phyloP scores from a whole-genome alignment of 92 coral and sea anemone genomes.

The Bergia puertoricense region DNA sequence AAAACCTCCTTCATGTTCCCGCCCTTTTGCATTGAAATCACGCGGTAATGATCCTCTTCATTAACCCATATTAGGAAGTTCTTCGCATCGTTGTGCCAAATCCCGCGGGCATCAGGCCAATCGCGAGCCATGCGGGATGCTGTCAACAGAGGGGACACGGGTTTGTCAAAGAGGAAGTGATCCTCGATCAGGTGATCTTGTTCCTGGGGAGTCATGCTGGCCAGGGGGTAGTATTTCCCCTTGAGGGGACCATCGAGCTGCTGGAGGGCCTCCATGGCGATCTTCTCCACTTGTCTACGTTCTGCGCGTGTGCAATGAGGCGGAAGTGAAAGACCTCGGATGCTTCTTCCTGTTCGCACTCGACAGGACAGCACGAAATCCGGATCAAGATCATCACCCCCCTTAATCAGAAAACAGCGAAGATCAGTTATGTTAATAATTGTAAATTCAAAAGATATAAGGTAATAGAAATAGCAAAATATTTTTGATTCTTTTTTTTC shows the following conservation, averaged over 20 bases:
- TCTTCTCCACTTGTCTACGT: conserved; percentile 85
- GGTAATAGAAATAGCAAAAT: no score
- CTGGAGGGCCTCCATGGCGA: conserved; percentile 71
- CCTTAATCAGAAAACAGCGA: conserved; percentile 13
- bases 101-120: conserved; percentile 98
- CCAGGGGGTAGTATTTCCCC: conserved; percentile 87
- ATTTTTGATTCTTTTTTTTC: no score
- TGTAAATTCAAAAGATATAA: no score
- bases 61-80: conserved; percentile 95
- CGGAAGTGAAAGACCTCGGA: conserved; percentile 85
- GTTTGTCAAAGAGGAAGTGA: conserved; percentile 94
- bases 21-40: conserved; percentile 93
- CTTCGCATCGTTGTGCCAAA: conserved; percentile 91
- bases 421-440: background rate
- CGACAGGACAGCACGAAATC: conserved; percentile 85
- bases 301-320: conserved; percentile 96
- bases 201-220: conserved; percentile 79
- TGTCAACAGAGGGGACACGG: conserved; percentile 86
- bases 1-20: conserved; percentile 92
- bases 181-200: conserved; percentile 89
- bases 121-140: conserved; percentile 91
- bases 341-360: conserved; percentile 93
- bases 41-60: conserved; percentile 90
- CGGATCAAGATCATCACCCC: conserved; percentile 87
- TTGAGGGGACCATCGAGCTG: conserved; percentile 75